phyloP scores from a whole-genome alignment of 2,113 vertebrate species.

The Morone saxatilis region DNA sequence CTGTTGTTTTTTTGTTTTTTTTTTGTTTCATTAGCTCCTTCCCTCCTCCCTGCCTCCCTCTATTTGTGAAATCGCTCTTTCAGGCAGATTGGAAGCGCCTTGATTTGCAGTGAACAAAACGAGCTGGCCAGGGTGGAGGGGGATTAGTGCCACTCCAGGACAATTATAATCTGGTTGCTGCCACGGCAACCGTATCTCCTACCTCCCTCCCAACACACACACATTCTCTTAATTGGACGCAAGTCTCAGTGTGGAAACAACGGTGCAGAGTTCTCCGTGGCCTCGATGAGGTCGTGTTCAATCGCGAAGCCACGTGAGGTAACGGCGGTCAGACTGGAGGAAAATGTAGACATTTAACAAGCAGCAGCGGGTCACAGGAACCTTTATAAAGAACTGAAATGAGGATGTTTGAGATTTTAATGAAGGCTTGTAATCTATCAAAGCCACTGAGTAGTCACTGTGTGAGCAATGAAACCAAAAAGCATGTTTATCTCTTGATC shows the following conservation, averaged over 20 bases:
- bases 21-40: slow-evolving; percentile 53
- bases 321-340: slow-evolving; percentile 17
- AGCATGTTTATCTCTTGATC: not conserved
- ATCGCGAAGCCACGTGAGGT: slow-evolving; percentile 32
- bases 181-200: slow-evolving; percentile 63
- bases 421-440: slow-evolving; percentile 18
- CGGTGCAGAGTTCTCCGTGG: slow-evolving; percentile 14
- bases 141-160: slow-evolving; percentile 71
- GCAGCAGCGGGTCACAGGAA: not conserved
- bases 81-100: slow-evolving; percentile 54
- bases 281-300: slow-evolving; percentile 10
- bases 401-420: slow-evolving; percentile 20
- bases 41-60: slow-evolving; percentile 28
- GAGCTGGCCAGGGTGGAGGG: slow-evolving; percentile 33
- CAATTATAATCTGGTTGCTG: slow-evolving; percentile 66
- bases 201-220: slow-evolving; percentile 45
- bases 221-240: slow-evolving; percentile 61
- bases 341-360: slow-evolving; percentile 29
- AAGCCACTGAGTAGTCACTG: slow-evolving; percentile 10
- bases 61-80: slow-evolving; percentile 35
- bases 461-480: not conserved
- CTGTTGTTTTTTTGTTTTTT: not conserved
- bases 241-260: slow-evolving; percentile 34
- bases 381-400: not conserved
- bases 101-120: slow-evolving; percentile 59